phyloP scores from a whole-genome alignment of 2,888 invertebrate genomes.

The Eristalinus aeneus region DNA sequence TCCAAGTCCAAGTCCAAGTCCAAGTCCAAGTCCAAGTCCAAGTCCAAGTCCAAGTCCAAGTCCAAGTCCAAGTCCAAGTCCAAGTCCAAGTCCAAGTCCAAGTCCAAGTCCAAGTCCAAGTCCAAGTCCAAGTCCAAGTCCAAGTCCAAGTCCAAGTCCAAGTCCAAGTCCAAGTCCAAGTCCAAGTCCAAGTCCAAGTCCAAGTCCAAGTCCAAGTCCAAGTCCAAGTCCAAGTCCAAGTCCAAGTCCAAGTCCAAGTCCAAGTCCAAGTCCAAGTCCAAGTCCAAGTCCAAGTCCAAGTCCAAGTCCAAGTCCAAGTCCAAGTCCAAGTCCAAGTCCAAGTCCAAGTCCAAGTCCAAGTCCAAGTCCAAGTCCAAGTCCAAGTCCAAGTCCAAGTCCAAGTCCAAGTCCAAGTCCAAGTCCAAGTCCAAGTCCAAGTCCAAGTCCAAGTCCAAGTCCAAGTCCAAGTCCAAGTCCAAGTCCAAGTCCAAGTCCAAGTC shows the following conservation, averaged over 20 bases:
- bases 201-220: conserved; percentile 6
- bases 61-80: background rate
- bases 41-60: background rate
- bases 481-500: too few species aligned
- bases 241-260: background rate
- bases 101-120: background rate
- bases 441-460: too few species aligned
- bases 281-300: too few species aligned
- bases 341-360: too few species aligned
- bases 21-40: background rate
- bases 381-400: too few species aligned
- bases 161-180: background rate
- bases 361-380: too few species aligned
- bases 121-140: conserved; percentile 1
- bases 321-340: too few species aligned
- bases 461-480: too few species aligned
- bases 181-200: conserved; percentile 10
- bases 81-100: background rate
- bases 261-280: too few species aligned
- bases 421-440: too few species aligned
- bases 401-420: too few species aligned
- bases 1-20: background rate
- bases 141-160: background rate
- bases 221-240: background rate
- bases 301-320: too few species aligned